Evolutionary conservation across 1,140 invertebrate genomes (phyloP).

Genomic region (Tetranychus cinnabarinus): DNA sequence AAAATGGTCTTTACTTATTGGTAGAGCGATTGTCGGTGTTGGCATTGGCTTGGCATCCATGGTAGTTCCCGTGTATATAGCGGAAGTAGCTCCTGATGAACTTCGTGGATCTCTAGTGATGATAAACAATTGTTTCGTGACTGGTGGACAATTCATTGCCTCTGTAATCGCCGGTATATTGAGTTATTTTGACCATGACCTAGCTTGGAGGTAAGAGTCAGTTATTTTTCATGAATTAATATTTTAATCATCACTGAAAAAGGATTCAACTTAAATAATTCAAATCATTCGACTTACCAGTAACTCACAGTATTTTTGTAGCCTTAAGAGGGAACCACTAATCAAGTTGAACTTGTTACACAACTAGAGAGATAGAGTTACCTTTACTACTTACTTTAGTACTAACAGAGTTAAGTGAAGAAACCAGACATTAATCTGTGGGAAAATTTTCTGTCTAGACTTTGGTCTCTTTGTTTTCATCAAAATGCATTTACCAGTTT

Average conservation of each 20-base stretch:
- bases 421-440: too few species aligned
- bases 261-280: neutral
- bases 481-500: too few species aligned
- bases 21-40: slow-evolving; percentile 31
- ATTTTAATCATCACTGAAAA: neutral
- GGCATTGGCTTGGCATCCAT: slow-evolving; percentile 36
- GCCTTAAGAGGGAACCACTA: too few species aligned
- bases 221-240: neutral
- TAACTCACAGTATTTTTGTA: too few species aligned
- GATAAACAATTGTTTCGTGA: slow-evolving; percentile 33
- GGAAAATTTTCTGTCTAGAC: too few species aligned
- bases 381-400: too few species aligned
- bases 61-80: slow-evolving; percentile 36
- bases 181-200: slow-evolving; percentile 19
- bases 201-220: slow-evolving; percentile 28
- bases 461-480: too few species aligned
- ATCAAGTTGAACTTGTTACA: too few species aligned
- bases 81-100: slow-evolving; percentile 30
- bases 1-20: slow-evolving; percentile 27
- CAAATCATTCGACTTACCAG: too few species aligned
- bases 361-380: too few species aligned
- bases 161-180: slow-evolving; percentile 30
- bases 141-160: slow-evolving; percentile 31
- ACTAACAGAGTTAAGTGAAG: too few species aligned
- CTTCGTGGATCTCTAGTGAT: slow-evolving; percentile 30